phyloP scores from a whole-genome alignment of 2,888 invertebrate genomes.

The Colletes collaris region DNA sequence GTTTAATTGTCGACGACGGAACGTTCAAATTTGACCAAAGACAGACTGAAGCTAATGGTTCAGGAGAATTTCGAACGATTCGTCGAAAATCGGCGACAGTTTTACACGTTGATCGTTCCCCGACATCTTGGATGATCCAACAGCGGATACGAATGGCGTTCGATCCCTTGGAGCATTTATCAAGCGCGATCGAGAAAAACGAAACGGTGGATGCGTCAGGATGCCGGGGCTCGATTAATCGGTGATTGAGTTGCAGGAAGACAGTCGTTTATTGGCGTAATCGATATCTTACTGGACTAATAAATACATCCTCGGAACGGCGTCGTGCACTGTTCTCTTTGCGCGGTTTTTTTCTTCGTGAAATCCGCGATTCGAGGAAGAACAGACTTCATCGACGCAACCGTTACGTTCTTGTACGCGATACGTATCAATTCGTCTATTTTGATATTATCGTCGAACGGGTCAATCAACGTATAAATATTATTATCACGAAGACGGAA shows the following conservation, averaged over 20 bases:
- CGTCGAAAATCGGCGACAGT: too few species aligned
- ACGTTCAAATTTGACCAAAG: too few species aligned
- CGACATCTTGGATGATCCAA: not conserved
- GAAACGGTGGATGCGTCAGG: slow-evolving; percentile 17
- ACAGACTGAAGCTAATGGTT: too few species aligned
- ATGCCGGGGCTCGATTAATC: slow-evolving; percentile 39
- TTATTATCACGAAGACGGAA: not conserved
- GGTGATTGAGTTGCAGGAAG: slow-evolving; percentile 42
- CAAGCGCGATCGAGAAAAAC: slow-evolving; percentile 32
- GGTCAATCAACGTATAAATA: slow-evolving; percentile 9
- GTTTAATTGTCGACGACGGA: too few species aligned
- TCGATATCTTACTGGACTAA: slow-evolving; percentile 28
- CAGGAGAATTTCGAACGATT: too few species aligned
- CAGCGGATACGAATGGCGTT: slow-evolving; percentile 3
- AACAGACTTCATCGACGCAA: not conserved
- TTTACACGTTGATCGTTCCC: not conserved
- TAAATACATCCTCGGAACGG: slow-evolving; percentile 33
- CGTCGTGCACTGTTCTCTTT: not conserved
- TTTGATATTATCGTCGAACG: slow-evolving; percentile 12
- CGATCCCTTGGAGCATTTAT: slow-evolving; percentile 23
- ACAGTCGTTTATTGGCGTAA: slow-evolving; percentile 38
- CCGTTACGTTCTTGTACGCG: too few species aligned
- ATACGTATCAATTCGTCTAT: not conserved
- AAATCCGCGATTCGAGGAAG: not conserved
- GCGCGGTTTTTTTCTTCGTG: not conserved